phyloP scores from a whole-genome alignment of 1,140 invertebrate species.

The Neodiprion fabricii region DNA sequence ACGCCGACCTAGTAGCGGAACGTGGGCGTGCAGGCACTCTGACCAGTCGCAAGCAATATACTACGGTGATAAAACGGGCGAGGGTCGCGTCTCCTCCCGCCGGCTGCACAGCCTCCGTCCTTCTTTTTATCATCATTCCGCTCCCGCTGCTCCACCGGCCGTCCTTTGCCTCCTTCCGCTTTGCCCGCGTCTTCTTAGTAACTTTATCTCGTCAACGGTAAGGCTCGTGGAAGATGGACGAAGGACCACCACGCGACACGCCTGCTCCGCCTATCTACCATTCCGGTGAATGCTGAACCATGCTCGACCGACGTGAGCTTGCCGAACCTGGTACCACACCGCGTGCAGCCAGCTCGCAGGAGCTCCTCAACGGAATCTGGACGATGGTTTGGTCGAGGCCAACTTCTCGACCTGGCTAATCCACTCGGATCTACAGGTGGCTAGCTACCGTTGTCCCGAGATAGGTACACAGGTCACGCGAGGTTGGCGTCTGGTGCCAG shows the following conservation, averaged over 20 bases:
- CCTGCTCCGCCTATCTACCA: neutral
- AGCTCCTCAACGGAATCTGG: neutral
- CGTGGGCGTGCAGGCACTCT: slow-evolving; percentile 4
- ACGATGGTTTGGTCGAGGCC: neutral
- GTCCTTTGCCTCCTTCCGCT: neutral
- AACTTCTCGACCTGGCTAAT: slow-evolving; percentile 2
- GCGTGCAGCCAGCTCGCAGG: neutral
- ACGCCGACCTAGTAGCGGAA: neutral
- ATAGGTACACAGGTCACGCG: neutral
- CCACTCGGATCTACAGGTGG: neutral
- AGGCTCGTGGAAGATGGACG: neutral
- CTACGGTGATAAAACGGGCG: neutral
- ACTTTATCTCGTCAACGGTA: neutral
- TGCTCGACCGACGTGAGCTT: too few species aligned
- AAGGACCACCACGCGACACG: neutral
- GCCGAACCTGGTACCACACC: neutral
- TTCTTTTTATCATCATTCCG: neutral
- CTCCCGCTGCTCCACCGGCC: neutral
- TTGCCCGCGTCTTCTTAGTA: neutral
- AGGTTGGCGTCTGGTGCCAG: neutral
- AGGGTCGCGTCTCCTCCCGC: neutral
- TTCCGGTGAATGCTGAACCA: neutral
- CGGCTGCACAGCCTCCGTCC: too few species aligned
- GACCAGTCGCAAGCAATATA: slow-evolving; percentile 2
- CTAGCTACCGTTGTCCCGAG: neutral